Conservation (phyloP, 2,113 vertebrate species). For the Melanotaenia duboulayi region DNA sequence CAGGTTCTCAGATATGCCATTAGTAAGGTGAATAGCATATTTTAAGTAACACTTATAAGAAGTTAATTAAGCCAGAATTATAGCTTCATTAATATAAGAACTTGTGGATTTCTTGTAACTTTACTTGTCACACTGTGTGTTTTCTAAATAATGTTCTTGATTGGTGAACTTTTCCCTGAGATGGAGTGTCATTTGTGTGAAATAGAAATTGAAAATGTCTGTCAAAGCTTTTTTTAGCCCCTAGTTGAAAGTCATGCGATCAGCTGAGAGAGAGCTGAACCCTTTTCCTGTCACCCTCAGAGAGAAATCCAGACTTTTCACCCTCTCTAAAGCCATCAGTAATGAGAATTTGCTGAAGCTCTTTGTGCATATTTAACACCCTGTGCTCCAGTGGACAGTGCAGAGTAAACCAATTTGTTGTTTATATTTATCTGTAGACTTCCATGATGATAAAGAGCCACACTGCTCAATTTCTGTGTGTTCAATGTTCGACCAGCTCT, state of each 20-base stretch:
- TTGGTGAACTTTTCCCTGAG: slow-evolving; percentile 7
- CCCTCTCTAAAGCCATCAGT: slow-evolving; percentile 55
- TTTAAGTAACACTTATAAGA: not conserved
- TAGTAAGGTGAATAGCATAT: not conserved
- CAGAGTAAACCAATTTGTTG: slow-evolving; percentile 56
- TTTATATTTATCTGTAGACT: slow-evolving; percentile 66
- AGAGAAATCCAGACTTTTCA: slow-evolving; percentile 50
- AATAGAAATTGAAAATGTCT: slow-evolving; percentile 50
- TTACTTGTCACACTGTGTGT: not conserved
- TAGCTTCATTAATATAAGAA: not conserved
- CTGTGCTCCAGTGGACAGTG: slow-evolving; percentile 40
- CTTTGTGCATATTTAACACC: slow-evolving; percentile 50
- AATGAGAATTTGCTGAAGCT: slow-evolving; percentile 59
- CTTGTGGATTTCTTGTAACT: slow-evolving; percentile 4
- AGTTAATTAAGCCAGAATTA: not conserved
- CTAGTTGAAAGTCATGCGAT: slow-evolving; percentile 48
- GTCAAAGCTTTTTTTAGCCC: slow-evolving; percentile 59
- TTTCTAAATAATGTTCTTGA: not conserved
- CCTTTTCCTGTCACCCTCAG: slow-evolving; percentile 50
- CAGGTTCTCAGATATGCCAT: not conserved
- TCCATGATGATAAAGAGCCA: slow-evolving; percentile 42
- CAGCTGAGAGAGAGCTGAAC: slow-evolving; percentile 50
- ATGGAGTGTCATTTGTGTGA: slow-evolving; percentile 41
- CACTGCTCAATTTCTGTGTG: slow-evolving; percentile 40
- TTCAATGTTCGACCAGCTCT: not conserved